Evolutionary conservation across 2,797 vertebrate species (phyloP), one percentile per base, ranked within the genome.

Genomic region (Syngnathus acus): DNA sequence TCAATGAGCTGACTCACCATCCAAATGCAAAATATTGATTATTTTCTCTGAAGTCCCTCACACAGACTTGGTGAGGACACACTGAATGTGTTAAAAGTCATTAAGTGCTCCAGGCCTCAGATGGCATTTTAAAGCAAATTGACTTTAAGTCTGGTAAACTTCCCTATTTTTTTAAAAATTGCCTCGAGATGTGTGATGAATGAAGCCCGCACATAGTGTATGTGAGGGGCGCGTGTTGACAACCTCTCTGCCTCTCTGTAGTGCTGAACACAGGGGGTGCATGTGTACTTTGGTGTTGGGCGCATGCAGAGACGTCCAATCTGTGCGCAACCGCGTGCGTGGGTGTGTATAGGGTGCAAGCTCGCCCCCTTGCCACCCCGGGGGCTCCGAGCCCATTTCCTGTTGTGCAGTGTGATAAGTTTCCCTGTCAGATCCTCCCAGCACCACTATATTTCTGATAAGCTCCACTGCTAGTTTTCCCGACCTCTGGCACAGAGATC

Each of bases 361-460:
- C 86, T 82, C 79, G 84, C 88, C 88, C 83, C 83, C 85, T 77
- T 65, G 79, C 79, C 74, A 84, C 85, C 87, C 83, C 51, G 76
- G 87, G 85, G 89, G 84, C 87, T 90, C 87, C 68, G 79, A 90
- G 88, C 87, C 89, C 81, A 91, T 91, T 92, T 90, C 86, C 89
- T 87, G 86, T 89, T 88, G 87, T 87, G 86, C 87, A 78, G 82
- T 88, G 89, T 92, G 90, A 92, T 92, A 92, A 92, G 91, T 92
- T 90, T 92, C 86, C 89, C 90, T 92, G 91, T 92, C 91, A 92
- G 90, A 92, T 92, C 89, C 86, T 87, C 87, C 87, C 89, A 92
- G 86, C 87, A 90, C 88, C 85, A 90, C 91, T 90, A 92, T 91
- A 92, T 92, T 92, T 92, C 90, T 91, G 90, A 92, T 92, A 92